Evolutionary conservation across 2,888 invertebrate species (phyloP), one percentile per base, ranked within the genome.

Genomic region (Nymphalis polychloros): DNA sequence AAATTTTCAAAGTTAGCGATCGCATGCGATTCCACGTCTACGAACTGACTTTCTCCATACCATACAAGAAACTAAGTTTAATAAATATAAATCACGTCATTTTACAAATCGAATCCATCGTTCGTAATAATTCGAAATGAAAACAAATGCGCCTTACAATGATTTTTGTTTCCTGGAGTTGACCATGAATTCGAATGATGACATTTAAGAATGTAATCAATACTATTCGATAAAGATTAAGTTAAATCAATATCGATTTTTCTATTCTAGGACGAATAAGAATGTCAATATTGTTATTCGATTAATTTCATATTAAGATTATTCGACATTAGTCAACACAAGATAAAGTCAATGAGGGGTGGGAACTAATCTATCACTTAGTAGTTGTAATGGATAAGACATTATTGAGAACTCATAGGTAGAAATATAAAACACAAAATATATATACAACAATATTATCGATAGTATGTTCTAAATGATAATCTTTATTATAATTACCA

Each of bases 281-380:
- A 53, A 41, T 41, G 13, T 10, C 35, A 35, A 19, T 57, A 57
- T 19, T 19, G 53, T 55, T 31, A 27, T 35, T 61, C 63, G 53
- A 68, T 68, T 64, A 69, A 67, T 63, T 62, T 57, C 64, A 27
- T 47, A 70, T 73, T 67, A 70, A 53, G 59, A 27, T 50, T 41
- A 19, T 41, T 57, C 41, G 57, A 41, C 35, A 41, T 27, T 57
- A 41, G 19, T 57, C 31, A n/a, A n/a, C 17, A 57, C 35, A 8
- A 41, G 10, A 57, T 57, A 57, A 57, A 6, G 41, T 57, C n/a
- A 41, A 41, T 57, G 35, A 41, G 35, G 17, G 23, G 4, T 41
- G 27, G 27, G 27, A 2, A 57, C 35, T 57, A 19, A 57, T 57
- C 19, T 13, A 23, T 31, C 31, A 31, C 16, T 31, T 27, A 17